Evolutionary conservation across 1,140 invertebrate genomes (phyloP), one percentile per base, ranked within the genome.

Genomic region (Cotesia typhae): DNA sequence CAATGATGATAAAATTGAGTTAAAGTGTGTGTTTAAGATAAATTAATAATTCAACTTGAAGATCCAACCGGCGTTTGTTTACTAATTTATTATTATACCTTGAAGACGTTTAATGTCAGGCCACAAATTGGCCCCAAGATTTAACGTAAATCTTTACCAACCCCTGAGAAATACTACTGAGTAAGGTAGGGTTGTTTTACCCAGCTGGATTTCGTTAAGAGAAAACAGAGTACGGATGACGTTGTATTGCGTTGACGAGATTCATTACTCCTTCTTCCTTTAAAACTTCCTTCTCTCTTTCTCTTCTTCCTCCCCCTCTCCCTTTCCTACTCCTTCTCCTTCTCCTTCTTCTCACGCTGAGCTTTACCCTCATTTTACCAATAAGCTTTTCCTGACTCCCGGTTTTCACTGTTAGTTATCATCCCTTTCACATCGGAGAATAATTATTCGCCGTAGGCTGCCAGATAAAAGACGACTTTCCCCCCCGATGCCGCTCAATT

Each of bases 391-490:
- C 41, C 41, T 47, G 41, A 47, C 57, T 64, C 9, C 28, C 60
- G 28, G 28, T 37, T 6, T 37, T 28, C 17, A 2, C 51, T 47
- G 41, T 63, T 80, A 81, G 80, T 82, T 83, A 83, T 83, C 81
- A 80, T 67, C 72, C 75, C 77, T 69, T 65, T 52, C 41, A 76
- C 75, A 78, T 76, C 66, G 75, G 79, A 80, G 80, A 82, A 83
- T 85, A 83, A 85, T 84, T 84, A 84, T 84, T 80, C 78, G 72
- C 80, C 77, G 78, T 81, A 79, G 79, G 78, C 78, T 80, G 75
- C 74, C 78, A 77, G 83, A 85, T 83, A 83, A 83, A 83, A 82
- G 80, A 80, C 76, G 78, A 75, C 74, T 76, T 55, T 59, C 51
- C 35, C 35, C 35, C 60, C 36, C 55, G 41, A 47, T 70, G 9